A percentile compares a stretch with the other conserved stretches of the same genome.
phyloP scores from a whole-genome alignment of 2,797 vertebrate genomes.

The Phataginus tricuspis region DNA sequence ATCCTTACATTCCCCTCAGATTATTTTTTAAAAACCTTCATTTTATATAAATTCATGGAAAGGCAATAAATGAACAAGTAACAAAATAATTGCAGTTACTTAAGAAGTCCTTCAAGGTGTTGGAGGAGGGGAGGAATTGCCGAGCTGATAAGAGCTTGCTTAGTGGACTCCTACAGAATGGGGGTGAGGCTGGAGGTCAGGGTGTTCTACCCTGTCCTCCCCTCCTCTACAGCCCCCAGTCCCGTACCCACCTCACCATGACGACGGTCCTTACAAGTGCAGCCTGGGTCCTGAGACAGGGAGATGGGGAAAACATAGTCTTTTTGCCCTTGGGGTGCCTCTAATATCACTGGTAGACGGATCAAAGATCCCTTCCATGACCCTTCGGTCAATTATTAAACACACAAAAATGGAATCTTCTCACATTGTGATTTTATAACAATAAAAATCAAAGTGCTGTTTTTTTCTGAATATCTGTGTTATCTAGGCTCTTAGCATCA shows the following conservation, averaged over 20 bases:
- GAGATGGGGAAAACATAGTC: background rate
- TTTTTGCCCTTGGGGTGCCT: background rate
- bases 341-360: background rate
- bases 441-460: background rate
- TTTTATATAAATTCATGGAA: background rate
- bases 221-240: background rate
- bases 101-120: background rate
- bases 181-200: background rate
- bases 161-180: background rate
- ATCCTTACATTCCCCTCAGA: background rate
- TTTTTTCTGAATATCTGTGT: background rate
- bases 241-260: background rate
- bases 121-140: background rate
- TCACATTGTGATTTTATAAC: background rate
- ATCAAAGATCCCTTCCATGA: background rate
- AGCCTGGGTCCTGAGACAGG: background rate
- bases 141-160: background rate
- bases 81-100: background rate
- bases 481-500: background rate
- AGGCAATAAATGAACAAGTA: conserved; percentile 5
- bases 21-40: background rate
- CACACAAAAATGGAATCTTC: background rate
- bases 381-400: background rate
- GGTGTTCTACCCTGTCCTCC: fast-evolving
- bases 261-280: background rate